Evolutionary conservation across 1,140 invertebrate species (phyloP).

Genomic region (Tetramorium parvispinum): DNA sequence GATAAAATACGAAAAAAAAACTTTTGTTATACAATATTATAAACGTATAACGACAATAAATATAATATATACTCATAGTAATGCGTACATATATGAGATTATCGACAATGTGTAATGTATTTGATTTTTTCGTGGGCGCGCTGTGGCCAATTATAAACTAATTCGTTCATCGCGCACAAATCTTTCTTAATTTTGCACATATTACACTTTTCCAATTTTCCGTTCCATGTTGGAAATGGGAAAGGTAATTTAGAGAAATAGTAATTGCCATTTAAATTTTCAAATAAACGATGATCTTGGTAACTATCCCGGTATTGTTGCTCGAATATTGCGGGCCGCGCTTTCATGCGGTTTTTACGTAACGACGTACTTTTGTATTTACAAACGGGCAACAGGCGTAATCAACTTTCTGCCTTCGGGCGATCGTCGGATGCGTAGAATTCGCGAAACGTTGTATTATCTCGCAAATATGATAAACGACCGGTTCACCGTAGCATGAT

Average conservation of each 20-base stretch:
- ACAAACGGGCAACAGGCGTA: slow-evolving; percentile 59
- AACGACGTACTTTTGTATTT: slow-evolving; percentile 62
- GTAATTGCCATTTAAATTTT: slow-evolving; percentile 59
- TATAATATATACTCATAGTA: neutral
- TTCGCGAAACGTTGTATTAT: slow-evolving; percentile 61
- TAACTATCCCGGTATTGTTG: slow-evolving; percentile 44
- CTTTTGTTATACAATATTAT: neutral
- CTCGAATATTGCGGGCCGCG: slow-evolving; percentile 47
- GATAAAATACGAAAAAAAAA: neutral
- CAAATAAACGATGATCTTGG: slow-evolving; percentile 55
- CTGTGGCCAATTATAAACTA: neutral
- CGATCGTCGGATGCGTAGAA: slow-evolving; percentile 57
- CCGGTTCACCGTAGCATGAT: slow-evolving; percentile 61
- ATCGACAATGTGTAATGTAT: neutral
- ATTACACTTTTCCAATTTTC: slow-evolving; percentile 38
- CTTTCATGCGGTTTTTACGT: slow-evolving; percentile 55
- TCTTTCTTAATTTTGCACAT: slow-evolving; percentile 25
- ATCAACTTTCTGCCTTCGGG: slow-evolving; percentile 62
- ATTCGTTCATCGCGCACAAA: neutral
- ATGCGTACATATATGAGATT: neutral
- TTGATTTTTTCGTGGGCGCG: neutral
- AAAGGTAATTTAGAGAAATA: slow-evolving; percentile 58
- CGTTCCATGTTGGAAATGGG: slow-evolving; percentile 15
- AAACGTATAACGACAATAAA: neutral
- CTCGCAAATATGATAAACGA: slow-evolving; percentile 62